Evolutionary conservation across 2,113 vertebrate genomes (phyloP).

Genomic region (Semnornis frantzii): DNA sequence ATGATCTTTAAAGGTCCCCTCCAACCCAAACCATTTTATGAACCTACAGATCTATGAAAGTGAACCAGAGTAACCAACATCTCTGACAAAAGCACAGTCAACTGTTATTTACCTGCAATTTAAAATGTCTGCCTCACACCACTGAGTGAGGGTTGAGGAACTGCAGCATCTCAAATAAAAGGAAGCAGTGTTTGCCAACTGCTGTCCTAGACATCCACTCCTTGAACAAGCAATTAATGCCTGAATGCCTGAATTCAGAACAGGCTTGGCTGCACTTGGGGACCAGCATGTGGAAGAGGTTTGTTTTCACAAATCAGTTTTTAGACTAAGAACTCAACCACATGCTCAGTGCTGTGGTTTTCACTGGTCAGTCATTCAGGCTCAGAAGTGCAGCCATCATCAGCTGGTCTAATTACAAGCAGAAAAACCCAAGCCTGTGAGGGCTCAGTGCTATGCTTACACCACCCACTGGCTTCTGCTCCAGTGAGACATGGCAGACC

Average conservation of each 20-base stretch:
- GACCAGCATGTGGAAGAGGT: background rate
- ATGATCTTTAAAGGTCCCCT: too few species aligned
- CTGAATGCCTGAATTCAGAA: background rate
- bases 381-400: background rate
- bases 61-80: background rate
- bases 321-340: background rate
- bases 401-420: constrained; percentile 17
- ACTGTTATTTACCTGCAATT: background rate
- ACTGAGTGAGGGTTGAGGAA: background rate
- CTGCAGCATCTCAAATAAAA: background rate
- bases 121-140: background rate
- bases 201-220: background rate
- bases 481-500: background rate
- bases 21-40: too few species aligned
- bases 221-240: background rate
- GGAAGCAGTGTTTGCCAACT: background rate
- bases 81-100: background rate
- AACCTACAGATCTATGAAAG: background rate
- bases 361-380: background rate
- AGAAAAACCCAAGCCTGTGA: background rate
- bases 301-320: background rate
- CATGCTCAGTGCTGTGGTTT: background rate
- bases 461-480: constrained; percentile 16
- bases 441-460: background rate
- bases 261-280: background rate